Evolutionary conservation across 2,888 invertebrate genomes (phyloP), one percentile per base, ranked within the genome.

Genomic region (Drosophila nr. perissopoda): DNA sequence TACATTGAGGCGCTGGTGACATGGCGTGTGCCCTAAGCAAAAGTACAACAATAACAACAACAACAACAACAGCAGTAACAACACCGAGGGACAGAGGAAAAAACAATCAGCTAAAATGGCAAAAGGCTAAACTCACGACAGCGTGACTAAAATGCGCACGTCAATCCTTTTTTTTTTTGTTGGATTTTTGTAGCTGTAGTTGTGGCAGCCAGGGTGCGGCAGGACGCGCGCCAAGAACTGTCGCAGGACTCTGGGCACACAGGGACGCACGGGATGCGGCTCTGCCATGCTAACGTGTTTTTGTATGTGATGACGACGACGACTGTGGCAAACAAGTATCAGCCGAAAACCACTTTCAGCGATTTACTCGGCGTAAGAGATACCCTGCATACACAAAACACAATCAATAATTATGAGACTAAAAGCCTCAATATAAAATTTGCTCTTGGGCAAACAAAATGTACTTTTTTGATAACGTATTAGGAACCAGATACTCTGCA

Each of bases 91-190:
- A 38, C n/a, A 58, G 57, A 60, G 69, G 66, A 70, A 81, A 82
- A 87, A 87, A 82, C 82, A 82, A 81, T 82, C 82, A 87, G 84
- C 84, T 84, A 82, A 82, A 82, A 82, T 81, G 82, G 84, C 88
- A 83, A 87, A 82, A 74, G 70, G 81, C 72, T 57, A 80, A 76
- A 68, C 69, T 69, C 73, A 83, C 78, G 83, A 81, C 83, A 81
- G 84, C 88, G 88, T 87, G 88, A 71, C 88, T 87, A 81, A 87
- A 87, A 87, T 75, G 82, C 78, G 73, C 88, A 82, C 81, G 82
- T 86, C 88, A 87, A 82, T 87, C 88, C 82, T 78, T 82, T 87
- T 71, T 65, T 16, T 11, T 54, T 27, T 11, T 27, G n/a, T n/a
- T 18, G 7, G 40, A 40, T n/a, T 57, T 38, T n/a, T 38, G 38